Percentiles rank a stretch among this genome's conserved stretches.
Conservation (phyloP, 1,140 invertebrate genomes). For the Notospermus geniculatus region DNA sequence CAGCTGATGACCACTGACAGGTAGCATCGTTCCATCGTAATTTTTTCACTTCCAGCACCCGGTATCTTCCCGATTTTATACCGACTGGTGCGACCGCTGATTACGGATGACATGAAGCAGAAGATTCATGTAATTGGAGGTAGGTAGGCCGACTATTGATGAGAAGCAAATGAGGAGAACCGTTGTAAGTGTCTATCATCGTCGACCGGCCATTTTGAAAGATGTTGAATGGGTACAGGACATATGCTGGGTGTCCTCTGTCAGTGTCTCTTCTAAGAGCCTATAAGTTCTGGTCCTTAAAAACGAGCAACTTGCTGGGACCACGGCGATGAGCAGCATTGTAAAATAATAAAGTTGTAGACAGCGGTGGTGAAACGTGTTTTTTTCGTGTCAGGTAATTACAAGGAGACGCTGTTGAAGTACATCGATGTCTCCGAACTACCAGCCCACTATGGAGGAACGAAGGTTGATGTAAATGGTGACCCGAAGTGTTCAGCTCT, state of each 20-base stretch:
- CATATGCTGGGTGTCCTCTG: too few relatives aligned
- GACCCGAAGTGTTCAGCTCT: constrained; percentile 65
- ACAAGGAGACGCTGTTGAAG: constrained; percentile 70
- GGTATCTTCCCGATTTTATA: constrained; percentile 84
- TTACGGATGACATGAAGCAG: constrained; percentile 83
- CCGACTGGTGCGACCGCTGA: constrained; percentile 81
- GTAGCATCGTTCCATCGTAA: background rate
- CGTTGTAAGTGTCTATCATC: too few relatives aligned
- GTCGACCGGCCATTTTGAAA: too few relatives aligned
- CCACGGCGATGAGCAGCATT: too few relatives aligned
- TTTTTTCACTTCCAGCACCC: constrained; percentile 59
- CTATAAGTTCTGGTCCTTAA: too few relatives aligned
- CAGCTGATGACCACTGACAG: background rate
- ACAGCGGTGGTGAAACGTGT: too few relatives aligned
- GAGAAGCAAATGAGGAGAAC: too few relatives aligned
- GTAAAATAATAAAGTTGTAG: too few relatives aligned
- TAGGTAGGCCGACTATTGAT: constrained; percentile 22
- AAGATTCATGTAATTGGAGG: constrained; percentile 83
- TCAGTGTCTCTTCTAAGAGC: too few relatives aligned
- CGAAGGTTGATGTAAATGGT: constrained; percentile 69
- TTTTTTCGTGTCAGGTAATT: constrained; percentile 57
- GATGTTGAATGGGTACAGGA: too few relatives aligned
- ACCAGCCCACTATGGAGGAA: constrained; percentile 80
- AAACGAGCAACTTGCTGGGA: too few relatives aligned
- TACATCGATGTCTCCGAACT: constrained; percentile 69